Base-by-base conservation (phyloP, 1,140 invertebrate species). In the Hypothenemus hampei region DNA sequence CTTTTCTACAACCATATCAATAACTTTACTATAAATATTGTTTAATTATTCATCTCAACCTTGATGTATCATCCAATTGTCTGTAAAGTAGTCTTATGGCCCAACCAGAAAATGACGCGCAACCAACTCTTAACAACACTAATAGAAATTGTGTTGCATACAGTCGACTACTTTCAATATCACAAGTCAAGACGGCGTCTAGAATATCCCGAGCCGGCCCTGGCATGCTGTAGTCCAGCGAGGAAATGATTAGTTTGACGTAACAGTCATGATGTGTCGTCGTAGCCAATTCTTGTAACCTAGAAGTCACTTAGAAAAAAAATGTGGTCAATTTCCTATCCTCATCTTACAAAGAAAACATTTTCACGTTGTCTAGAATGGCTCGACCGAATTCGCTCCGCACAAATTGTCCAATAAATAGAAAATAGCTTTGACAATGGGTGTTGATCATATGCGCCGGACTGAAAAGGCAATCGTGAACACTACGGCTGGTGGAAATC, bases 141-240 rank as follows among this genome's bases (percentile, higher is more conserved):
- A 91, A 80, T 50, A 97, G 74, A 71, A 94, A 91, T 66, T 92
- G 87, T 0, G 92, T 95, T 0, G 89, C 85, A 72, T 97, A 98
- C 1, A 96, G 65, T 36, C 93, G 79, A 11, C 87, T 87, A 46
- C 81, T 80, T 72, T 93, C 84, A 40, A 81, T 77, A 13, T 77
- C 70, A 59, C 80, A 82, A 2, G 74, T 76, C 6, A 89, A 67
- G 1, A 87, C 84, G 55, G 84, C 81, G 20, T 80, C 77, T 50
- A 91, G 75, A 53, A 92, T 83, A 51, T 86, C 83, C 51, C 89
- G 78, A 10, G 85, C 79, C 58, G 80, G 77, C 1, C 82, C 81
- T 62, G 88, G 82, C 33, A 79, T 70, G 0, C 81, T 81, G 65
- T 96, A 98, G 72, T 95, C 90, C 45, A 97, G 73, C 61, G 86